These are phyloP conservation scores for Stramonita haemastoma DNA, from an alignment of 2,888 invertebrate species.

Conservation along the genomic window DNA sequence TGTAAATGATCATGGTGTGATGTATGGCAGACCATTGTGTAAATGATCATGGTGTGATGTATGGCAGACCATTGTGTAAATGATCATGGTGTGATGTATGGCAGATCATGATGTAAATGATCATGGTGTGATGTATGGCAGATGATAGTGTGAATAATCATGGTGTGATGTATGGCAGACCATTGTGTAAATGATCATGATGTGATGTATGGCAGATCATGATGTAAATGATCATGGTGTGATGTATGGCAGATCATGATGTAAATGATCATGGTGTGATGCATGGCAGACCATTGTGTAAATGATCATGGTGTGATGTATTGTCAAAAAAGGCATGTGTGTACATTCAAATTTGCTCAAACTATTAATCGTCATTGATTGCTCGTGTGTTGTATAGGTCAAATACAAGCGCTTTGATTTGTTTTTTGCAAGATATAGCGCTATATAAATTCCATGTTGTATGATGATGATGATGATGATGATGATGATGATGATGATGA, in stretches of 20 bases:
- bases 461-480: too few relatives aligned
- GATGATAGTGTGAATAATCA: not conserved
- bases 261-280: conserved; percentile 99
- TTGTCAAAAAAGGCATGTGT: too few relatives aligned
- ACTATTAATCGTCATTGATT: too few relatives aligned
- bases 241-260: conserved; percentile 95
- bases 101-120: too few relatives aligned
- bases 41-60: conserved; percentile 81
- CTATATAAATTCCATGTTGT: too few relatives aligned
- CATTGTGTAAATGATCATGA: not conserved
- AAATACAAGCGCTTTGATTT: too few relatives aligned
- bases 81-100: too few relatives aligned
- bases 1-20: conserved; percentile 94
- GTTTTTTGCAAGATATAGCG: too few relatives aligned
- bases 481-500: conserved; percentile 94
- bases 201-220: conserved; percentile 78
- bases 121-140: too few relatives aligned
- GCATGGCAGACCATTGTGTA: conserved; percentile 73
- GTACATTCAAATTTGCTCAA: too few relatives aligned
- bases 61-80: not conserved
- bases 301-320: conserved; percentile 89
- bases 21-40: not conserved
- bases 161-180: conserved; percentile 63
- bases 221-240: conserved; percentile 96
- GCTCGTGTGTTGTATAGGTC: too few relatives aligned